These are phyloP conservation scores for Austrolebias charrua DNA, from an alignment of 2,797 vertebrate species.

Conservation along the genomic window DNA sequence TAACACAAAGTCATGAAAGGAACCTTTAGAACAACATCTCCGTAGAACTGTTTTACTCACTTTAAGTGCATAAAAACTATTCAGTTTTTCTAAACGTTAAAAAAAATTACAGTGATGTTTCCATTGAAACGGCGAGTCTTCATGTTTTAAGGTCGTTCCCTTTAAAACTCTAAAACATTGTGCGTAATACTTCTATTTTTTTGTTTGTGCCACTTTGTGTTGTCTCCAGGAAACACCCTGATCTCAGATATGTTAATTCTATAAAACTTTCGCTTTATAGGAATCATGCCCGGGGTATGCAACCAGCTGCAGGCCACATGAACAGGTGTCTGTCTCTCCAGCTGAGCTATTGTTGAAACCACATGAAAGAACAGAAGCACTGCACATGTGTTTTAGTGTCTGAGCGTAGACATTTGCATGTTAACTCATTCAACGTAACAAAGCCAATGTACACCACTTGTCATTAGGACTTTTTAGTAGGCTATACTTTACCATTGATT, in stretches of 20 bases:
- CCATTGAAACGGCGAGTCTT: background rate
- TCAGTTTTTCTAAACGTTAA: background rate
- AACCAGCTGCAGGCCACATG: slow-evolving; percentile 42
- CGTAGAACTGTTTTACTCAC: background rate
- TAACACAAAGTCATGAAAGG: slow-evolving; percentile 5
- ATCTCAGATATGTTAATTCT: background rate
- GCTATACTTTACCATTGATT: background rate
- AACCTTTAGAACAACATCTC: background rate
- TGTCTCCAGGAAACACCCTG: background rate
- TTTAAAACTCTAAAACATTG: too few relatives aligned
- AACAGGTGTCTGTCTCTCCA: slow-evolving; percentile 41
- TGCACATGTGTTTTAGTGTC: slow-evolving; percentile 20
- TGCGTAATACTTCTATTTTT: background rate
- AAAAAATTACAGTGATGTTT: background rate
- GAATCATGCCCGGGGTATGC: slow-evolving; percentile 4
- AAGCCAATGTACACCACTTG: background rate
- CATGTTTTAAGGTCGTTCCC: too few relatives aligned
- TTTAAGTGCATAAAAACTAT: background rate
- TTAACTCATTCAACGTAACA: slow-evolving; percentile 7
- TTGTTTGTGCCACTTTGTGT: background rate
- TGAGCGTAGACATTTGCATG: background rate
- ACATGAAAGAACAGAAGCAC: slow-evolving; percentile 52
- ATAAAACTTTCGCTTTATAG: background rate
- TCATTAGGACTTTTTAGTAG: background rate
- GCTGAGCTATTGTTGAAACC: slow-evolving; percentile 52